Evolutionary conservation across 2,113 vertebrate genomes (phyloP).

Genomic region (Polypterus senegalus): DNA sequence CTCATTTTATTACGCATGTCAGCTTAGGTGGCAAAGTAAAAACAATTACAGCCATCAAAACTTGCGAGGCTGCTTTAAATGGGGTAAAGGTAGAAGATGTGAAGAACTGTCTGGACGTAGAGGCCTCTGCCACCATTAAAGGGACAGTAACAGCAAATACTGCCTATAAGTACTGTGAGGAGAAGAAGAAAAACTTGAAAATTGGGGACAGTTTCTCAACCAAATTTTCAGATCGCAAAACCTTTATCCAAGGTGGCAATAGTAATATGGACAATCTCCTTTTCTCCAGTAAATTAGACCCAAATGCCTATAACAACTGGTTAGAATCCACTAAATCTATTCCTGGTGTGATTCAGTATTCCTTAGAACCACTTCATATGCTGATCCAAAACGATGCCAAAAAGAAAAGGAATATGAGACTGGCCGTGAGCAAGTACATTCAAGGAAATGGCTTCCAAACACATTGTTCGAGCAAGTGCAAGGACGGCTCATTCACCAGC

Average conservation of each 20-base stretch:
- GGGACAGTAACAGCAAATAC: not conserved
- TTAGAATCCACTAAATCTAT: slow-evolving; percentile 17
- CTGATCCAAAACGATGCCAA: slow-evolving; percentile 32
- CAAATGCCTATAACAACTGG: slow-evolving; percentile 17
- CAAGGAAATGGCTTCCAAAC: slow-evolving; percentile 31
- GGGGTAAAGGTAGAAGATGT: slow-evolving; percentile 26
- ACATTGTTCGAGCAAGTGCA: slow-evolving; percentile 31
- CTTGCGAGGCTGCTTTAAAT: slow-evolving; percentile 25
- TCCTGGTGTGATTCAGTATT: slow-evolving; percentile 43
- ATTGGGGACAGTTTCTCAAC: slow-evolving; percentile 17
- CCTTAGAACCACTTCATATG: slow-evolving; percentile 48
- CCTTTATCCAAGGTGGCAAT: slow-evolving; percentile 24
- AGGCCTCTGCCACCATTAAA: slow-evolving; percentile 21
- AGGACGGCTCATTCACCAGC: slow-evolving; percentile 21
- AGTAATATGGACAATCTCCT: slow-evolving; percentile 14
- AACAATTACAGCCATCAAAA: slow-evolving; percentile 27
- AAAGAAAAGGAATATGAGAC: slow-evolving; percentile 3
- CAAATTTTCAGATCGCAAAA: slow-evolving; percentile 26
- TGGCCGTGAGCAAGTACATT: slow-evolving; percentile 38
- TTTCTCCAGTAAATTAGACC: slow-evolving; percentile 15
- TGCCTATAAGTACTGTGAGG: slow-evolving; percentile 10
- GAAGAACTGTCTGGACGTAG: slow-evolving; percentile 30
- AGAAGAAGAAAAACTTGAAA: not conserved
- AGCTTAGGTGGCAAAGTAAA: slow-evolving; percentile 27
- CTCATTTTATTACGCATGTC: slow-evolving; percentile 55